Percentiles rank a stretch among this genome's conserved stretches.
Conservation (phyloP, 1,140 invertebrate species). For the Ostrea denselamellosa region DNA sequence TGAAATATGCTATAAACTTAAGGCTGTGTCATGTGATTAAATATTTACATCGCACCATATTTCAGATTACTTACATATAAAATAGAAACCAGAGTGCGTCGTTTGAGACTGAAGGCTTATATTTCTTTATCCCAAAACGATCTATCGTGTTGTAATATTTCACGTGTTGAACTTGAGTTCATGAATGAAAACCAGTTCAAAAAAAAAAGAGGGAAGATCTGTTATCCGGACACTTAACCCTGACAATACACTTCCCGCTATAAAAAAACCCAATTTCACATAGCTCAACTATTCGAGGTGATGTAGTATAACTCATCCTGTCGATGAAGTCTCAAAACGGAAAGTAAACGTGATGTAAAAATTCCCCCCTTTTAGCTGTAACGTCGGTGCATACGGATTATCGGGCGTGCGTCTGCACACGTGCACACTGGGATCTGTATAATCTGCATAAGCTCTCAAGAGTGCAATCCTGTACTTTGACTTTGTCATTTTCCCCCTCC, state of each 20-base stretch:
- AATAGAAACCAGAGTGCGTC: not conserved
- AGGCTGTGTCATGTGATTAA: not conserved
- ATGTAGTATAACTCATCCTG: not conserved
- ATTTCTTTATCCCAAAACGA: not conserved
- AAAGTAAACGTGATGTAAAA: not conserved
- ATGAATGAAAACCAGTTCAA: constrained; percentile 2
- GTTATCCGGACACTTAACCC: not conserved
- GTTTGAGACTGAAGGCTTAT: not conserved
- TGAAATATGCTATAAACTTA: not conserved
- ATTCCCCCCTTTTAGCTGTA: not conserved
- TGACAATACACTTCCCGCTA: not conserved
- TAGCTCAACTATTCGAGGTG: not conserved
- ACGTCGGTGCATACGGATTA: constrained; percentile 5
- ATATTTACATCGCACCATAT: not conserved
- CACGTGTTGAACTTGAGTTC: not conserved
- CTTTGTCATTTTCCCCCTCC: not conserved
- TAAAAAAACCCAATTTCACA: not conserved
- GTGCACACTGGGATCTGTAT: not conserved
- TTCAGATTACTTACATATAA: not conserved
- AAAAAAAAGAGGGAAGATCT: not conserved
- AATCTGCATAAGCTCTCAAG: not conserved
- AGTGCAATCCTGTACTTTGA: constrained; percentile 1
- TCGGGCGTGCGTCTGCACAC: not conserved
- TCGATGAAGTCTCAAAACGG: not conserved
- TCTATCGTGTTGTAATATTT: not conserved